Conservation (phyloP, 2,888 invertebrate genomes). For the Metopia argyrocephala region DNA sequence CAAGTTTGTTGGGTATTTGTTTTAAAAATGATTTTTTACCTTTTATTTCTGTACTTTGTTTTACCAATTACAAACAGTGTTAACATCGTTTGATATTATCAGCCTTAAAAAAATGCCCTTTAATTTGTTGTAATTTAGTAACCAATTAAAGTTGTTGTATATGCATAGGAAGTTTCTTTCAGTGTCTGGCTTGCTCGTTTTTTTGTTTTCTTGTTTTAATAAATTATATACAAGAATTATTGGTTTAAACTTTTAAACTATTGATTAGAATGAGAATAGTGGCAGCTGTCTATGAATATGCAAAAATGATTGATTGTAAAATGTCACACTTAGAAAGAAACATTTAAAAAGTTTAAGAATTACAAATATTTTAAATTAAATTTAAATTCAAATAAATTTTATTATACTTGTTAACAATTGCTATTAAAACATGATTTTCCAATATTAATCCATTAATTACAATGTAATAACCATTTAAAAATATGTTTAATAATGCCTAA, state of each 20-base stretch:
- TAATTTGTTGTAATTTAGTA: slow-evolving; percentile 17
- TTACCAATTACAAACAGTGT: background rate
- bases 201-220: background rate
- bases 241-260: no score
- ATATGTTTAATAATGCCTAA: no score
- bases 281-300: background rate
- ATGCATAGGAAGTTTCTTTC: background rate
- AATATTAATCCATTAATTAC: no score
- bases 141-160: background rate
- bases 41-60: background rate
- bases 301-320: background rate
- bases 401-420: no score
- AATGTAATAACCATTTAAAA: no score
- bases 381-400: no score
- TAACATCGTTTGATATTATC: background rate
- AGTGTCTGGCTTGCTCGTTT: background rate
- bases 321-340: no score
- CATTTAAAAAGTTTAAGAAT: no score
- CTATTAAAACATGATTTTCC: no score
- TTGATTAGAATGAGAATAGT: background rate
- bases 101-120: background rate
- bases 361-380: no score
- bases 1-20: no score
- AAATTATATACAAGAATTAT: background rate
- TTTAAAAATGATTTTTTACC: background rate